Percentiles rank a stretch among this genome's conserved stretches.
phyloP scores from a whole-genome alignment of 2,888 invertebrate genomes.

The Scrobipalpa atriplicella region DNA sequence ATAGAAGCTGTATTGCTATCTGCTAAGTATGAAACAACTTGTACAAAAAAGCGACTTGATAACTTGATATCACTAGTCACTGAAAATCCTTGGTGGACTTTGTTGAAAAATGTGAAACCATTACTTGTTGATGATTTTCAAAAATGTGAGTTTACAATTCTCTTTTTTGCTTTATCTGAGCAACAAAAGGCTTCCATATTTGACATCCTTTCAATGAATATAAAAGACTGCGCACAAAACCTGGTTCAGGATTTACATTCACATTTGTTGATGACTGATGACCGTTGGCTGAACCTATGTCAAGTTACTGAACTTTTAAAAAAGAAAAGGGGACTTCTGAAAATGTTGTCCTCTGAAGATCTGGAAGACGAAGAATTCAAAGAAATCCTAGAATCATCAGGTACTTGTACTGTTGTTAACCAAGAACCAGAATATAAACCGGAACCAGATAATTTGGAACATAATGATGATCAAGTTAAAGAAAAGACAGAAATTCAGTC shows the following conservation, averaged over 20 bases:
- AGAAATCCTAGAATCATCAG: background rate
- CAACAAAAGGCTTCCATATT: background rate
- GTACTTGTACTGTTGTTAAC: background rate
- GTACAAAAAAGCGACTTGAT: background rate
- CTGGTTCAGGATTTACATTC: background rate
- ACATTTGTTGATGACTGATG: conserved; percentile 8
- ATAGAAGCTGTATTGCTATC: background rate
- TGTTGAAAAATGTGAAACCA: background rate
- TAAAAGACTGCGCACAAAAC: background rate
- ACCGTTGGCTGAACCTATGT: background rate
- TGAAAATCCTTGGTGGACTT: conserved; percentile 3
- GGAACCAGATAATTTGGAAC: background rate
- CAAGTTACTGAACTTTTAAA: conserved; percentile 1
- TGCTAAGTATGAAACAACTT: background rate
- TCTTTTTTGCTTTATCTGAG: conserved; percentile 7
- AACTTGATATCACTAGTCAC: background rate
- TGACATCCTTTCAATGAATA: background rate
- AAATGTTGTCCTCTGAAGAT: background rate
- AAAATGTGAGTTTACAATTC: background rate
- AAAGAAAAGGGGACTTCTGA: background rate
- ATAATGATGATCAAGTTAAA: background rate
- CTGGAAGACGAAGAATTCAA: background rate
- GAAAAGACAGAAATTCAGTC: too few species aligned
- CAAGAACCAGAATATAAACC: background rate
- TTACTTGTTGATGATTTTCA: background rate